A percentile compares a stretch with the other conserved stretches of the same genome.
Evolutionary conservation across 2,113 vertebrate species (phyloP).

Genomic region (Limanda limanda): DNA sequence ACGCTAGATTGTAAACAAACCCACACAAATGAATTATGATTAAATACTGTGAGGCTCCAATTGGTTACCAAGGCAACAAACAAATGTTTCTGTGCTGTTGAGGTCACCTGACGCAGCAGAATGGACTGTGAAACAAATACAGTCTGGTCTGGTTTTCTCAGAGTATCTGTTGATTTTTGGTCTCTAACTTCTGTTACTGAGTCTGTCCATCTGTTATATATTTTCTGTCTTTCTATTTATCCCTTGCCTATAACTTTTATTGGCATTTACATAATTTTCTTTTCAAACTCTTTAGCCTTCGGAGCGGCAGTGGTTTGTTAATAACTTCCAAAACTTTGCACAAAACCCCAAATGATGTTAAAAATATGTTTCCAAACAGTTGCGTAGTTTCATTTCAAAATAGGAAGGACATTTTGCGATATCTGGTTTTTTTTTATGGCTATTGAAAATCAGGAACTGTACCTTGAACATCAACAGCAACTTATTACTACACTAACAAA

Average conservation of each 20-base stretch:
- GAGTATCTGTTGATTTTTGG: constrained; percentile 11
- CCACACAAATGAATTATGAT: constrained; percentile 67
- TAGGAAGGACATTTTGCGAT: constrained; percentile 34
- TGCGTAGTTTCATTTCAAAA: constrained; percentile 8
- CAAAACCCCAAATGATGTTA: not conserved
- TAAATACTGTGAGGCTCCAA: constrained; percentile 67
- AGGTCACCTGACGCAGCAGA: constrained; percentile 51
- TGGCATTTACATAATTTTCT: not conserved
- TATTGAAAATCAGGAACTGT: constrained; percentile 26
- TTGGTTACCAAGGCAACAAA: constrained; percentile 70
- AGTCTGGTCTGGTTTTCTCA: constrained; percentile 44
- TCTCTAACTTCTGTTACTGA: not conserved
- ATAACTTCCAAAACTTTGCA: not conserved
- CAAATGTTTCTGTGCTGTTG: constrained; percentile 36
- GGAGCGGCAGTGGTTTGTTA: not conserved
- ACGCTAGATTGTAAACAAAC: constrained; percentile 62
- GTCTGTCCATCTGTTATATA: not conserved
- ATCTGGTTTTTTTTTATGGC: not conserved
- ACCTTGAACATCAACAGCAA: constrained; percentile 7
- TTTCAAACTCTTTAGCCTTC: not conserved
- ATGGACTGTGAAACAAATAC: constrained; percentile 16
- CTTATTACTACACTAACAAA: not conserved
- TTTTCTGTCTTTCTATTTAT: not conserved
- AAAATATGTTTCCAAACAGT: not conserved
- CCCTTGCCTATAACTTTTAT: not conserved